Percentiles rank a stretch among this genome's conserved stretches.
These are phyloP conservation scores for Pogonus chalceus DNA, from an alignment of 1,140 invertebrate genomes.

Conservation along the genomic window DNA sequence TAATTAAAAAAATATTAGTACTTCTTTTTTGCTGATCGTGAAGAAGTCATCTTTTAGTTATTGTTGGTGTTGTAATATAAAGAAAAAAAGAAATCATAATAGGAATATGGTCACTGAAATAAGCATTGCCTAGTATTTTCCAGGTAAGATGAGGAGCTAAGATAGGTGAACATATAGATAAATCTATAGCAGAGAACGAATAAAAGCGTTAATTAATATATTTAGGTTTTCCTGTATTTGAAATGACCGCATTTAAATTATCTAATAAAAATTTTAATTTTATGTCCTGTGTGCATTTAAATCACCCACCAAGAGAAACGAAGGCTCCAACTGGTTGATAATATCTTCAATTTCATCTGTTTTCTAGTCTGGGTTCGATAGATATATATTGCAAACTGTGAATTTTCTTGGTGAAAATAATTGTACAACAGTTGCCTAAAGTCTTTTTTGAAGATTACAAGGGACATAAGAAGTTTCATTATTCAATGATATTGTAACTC, in stretches of 20 bases:
- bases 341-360: background rate
- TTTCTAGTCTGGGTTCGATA: background rate
- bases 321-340: background rate
- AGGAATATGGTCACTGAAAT: background rate
- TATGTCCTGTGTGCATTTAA: background rate
- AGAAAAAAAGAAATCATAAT: background rate
- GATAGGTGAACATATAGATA: background rate
- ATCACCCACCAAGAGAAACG: background rate
- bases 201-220: background rate
- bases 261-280: background rate
- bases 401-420: background rate
- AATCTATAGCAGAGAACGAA: background rate
- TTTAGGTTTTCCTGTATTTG: background rate
- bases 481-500: background rate
- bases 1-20: too few relatives aligned
- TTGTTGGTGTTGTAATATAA: background rate
- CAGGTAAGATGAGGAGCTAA: background rate
- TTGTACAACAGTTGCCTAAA: background rate
- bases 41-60: background rate
- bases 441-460: background rate
- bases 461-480: background rate
- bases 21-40: too few relatives aligned
- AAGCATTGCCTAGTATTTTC: background rate
- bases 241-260: background rate
- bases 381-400: background rate